Percentiles rank a stretch among this genome's conserved stretches.
Evolutionary conservation across 1,140 invertebrate genomes (phyloP).

Genomic region (Lepidurus packardi): DNA sequence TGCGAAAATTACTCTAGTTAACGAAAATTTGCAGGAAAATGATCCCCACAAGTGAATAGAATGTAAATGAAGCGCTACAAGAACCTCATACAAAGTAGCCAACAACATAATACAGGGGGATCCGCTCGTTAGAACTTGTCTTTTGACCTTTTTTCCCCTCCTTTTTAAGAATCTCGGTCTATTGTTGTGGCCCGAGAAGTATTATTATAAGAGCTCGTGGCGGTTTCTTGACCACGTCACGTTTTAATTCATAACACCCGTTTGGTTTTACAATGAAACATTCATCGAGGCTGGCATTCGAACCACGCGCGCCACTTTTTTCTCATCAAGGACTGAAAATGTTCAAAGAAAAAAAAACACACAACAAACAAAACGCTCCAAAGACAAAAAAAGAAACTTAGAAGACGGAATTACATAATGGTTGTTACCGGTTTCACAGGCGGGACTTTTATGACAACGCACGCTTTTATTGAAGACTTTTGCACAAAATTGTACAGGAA

Average conservation of each 20-base stretch:
- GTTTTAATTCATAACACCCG: conserved; percentile 11
- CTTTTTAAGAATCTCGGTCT: background rate
- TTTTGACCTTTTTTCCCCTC: background rate
- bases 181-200: background rate
- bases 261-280: background rate
- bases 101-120: too few relatives aligned
- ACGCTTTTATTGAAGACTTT: conserved; percentile 22
- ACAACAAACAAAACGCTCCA: background rate
- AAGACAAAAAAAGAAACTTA: background rate
- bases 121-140: too few relatives aligned
- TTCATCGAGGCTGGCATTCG: background rate
- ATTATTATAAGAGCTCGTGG: conserved; percentile 8
- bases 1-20: too few relatives aligned
- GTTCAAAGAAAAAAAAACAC: background rate
- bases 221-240: conserved; percentile 3
- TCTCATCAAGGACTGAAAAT: background rate
- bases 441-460: conserved; percentile 3
- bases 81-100: too few relatives aligned
- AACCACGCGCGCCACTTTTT: conserved; percentile 8
- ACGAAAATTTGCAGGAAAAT: too few relatives aligned
- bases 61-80: too few relatives aligned
- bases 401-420: background rate
- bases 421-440: background rate
- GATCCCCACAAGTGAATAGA: too few relatives aligned
- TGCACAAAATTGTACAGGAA: conserved; percentile 22